These are phyloP conservation scores for human DNA, from an alignment of 2,113 vertebrate species.

Conservation along the genomic window GRCh38 chrX:126415501-126416000, in stretches of 20 bases:
- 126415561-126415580: conserved; percentile 20
- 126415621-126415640: neutral
- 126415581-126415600: neutral
- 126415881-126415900: neutral
- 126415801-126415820: conserved; percentile 2
- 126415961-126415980: neutral
- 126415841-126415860: neutral
- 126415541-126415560: conserved; percentile 28
- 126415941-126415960: neutral
- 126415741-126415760: neutral
- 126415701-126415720: neutral
- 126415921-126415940: neutral
- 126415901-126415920: neutral
- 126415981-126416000: neutral
- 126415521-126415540: neutral
- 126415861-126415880: neutral
- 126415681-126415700: neutral
- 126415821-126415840: conserved; percentile 36
- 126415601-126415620: neutral
- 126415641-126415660: neutral
- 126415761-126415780: neutral
- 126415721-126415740: neutral
- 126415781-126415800: neutral
- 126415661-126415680: neutral
- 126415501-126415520: conserved; percentile 23